Evolutionary conservation across 2,888 invertebrate species (phyloP).

Genomic region (Helleia helle): DNA sequence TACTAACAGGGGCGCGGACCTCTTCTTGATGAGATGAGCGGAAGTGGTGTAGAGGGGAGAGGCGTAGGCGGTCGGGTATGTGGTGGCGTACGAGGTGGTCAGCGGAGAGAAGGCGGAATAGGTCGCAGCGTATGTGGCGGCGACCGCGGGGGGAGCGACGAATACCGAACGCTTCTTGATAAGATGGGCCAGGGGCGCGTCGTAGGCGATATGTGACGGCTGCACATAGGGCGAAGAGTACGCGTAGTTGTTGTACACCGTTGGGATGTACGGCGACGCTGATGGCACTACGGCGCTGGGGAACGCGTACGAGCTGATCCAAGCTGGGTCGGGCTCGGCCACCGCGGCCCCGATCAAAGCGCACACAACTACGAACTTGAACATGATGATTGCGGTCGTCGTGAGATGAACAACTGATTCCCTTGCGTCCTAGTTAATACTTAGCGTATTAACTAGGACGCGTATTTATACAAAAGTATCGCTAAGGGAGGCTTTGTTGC

Average conservation of each 20-base stretch:
- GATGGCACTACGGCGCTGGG: constrained; percentile 33
- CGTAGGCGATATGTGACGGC: constrained; percentile 40
- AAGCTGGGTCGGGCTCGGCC: constrained; percentile 41
- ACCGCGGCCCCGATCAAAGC: constrained; percentile 71
- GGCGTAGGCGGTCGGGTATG: constrained; percentile 18
- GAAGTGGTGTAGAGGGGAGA: constrained; percentile 18
- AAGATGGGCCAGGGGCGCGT: constrained; percentile 35
- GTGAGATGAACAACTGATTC: constrained; percentile 46
- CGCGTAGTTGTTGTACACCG: constrained; percentile 42
- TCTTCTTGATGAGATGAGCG: constrained; percentile 42
- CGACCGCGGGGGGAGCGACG: constrained; percentile 16
- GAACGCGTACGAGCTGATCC: constrained; percentile 21
- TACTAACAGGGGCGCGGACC: constrained; percentile 28
- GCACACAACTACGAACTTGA: constrained; percentile 72
- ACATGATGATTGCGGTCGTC: constrained; percentile 60
- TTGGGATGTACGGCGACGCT: constrained; percentile 37
- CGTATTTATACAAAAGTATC: constrained; percentile 56
- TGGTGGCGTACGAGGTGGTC: constrained; percentile 22
- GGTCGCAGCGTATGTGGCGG: constrained; percentile 36
- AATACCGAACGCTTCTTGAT: constrained; percentile 35
- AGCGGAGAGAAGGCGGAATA: constrained; percentile 27
- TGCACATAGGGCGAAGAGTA: constrained; percentile 49
- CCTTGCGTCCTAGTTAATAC: too few relatives aligned
- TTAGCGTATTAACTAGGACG: constrained; percentile 44
- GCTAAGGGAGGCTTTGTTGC: constrained; percentile 51